Evolutionary conservation across 2,797 vertebrate genomes (phyloP).

Genomic region (Anomalospiza imberbis): DNA sequence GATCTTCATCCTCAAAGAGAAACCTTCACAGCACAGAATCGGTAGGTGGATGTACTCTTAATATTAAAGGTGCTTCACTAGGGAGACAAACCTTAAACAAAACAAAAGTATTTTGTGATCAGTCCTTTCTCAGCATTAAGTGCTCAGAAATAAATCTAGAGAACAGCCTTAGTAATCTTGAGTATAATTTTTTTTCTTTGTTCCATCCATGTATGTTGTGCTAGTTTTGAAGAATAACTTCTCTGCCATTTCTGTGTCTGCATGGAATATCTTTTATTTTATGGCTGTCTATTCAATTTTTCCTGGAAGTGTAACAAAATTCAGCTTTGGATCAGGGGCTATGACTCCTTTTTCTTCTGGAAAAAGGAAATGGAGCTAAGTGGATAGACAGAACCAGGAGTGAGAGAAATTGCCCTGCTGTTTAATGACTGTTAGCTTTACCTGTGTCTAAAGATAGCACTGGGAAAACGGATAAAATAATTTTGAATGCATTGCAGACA

Average conservation of each 20-base stretch:
- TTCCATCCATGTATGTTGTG: not conserved
- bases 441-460: not conserved
- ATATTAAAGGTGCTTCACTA: not conserved
- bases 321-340: not conserved
- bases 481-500: not conserved
- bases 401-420: not conserved
- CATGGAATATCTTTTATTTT: not conserved
- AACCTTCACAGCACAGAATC: conserved; percentile 97
- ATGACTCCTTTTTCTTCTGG: not conserved
- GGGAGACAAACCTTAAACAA: not conserved
- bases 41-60: conserved; percentile 71
- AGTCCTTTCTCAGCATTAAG: not conserved
- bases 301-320: not conserved
- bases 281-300: not conserved
- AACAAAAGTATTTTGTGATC: not conserved
- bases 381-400: not conserved
- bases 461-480: not conserved
- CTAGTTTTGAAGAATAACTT: not conserved
- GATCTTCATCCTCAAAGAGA: conserved; percentile 96
- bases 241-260: not conserved
- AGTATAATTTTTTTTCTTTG: not conserved
- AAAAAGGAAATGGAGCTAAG: not conserved
- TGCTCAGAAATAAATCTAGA: not conserved
- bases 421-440: not conserved
- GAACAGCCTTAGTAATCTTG: not conserved